A percentile compares a stretch with the other conserved stretches of the same genome.
These are phyloP conservation scores for Timandra comae DNA, from an alignment of 2,888 invertebrate species.

Conservation along the genomic window DNA sequence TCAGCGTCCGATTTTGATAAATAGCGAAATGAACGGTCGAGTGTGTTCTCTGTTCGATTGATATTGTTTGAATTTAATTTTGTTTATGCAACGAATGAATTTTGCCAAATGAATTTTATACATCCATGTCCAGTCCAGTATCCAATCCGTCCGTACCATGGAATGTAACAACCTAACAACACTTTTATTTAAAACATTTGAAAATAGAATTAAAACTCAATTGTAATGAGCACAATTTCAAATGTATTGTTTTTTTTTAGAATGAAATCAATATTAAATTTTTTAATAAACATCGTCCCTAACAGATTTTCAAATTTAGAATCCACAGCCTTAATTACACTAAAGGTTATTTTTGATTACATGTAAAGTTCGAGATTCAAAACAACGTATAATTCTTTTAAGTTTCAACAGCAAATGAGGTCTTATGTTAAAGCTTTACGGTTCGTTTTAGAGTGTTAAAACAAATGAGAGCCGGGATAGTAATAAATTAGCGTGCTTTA, in stretches of 20 bases:
- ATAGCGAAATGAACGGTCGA: slow-evolving; percentile 56
- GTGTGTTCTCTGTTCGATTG: slow-evolving; percentile 67
- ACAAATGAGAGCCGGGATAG: slow-evolving; percentile 58
- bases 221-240: no score
- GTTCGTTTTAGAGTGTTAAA: slow-evolving; percentile 52
- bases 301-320: background rate
- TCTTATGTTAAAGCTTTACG: slow-evolving; percentile 42
- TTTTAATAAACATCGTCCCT: no score
- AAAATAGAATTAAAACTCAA: no score
- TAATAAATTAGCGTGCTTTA: slow-evolving; percentile 75
- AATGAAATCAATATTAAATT: no score
- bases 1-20: slow-evolving; percentile 63
- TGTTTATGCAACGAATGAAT: slow-evolving; percentile 51
- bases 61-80: slow-evolving; percentile 65
- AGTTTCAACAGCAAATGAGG: slow-evolving; percentile 26
- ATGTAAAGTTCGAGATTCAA: slow-evolving; percentile 34
- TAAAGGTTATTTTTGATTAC: slow-evolving; percentile 68
- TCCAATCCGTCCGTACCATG: slow-evolving; percentile 6
- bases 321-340: slow-evolving; percentile 46
- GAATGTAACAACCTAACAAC: no score
- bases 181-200: no score
- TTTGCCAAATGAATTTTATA: slow-evolving; percentile 52
- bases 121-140: slow-evolving; percentile 16
- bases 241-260: no score
- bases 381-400: slow-evolving; percentile 44